Evolutionary conservation across 35 echinoderm and acorn worm species (phyloP).

Genomic region (Amphiura filiformis): DNA sequence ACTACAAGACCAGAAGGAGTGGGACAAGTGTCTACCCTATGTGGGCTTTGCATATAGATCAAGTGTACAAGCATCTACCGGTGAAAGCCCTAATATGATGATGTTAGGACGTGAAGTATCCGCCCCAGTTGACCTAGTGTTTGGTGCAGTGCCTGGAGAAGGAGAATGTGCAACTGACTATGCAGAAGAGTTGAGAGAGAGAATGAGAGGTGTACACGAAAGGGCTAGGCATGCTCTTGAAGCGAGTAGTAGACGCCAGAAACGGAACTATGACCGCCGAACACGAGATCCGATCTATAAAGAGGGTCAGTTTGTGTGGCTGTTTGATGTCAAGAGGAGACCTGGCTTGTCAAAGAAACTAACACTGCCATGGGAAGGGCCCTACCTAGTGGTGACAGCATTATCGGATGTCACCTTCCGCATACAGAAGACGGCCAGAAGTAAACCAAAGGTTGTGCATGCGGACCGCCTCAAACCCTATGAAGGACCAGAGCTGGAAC

Average conservation of each 20-base stretch:
- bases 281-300: background rate
- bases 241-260: conserved; percentile 28
- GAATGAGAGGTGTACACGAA: background rate
- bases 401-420: conserved; percentile 32
- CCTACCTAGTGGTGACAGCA: conserved; percentile 18
- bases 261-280: conserved; percentile 20
- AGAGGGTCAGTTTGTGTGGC: conserved; percentile 37
- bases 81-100: conserved; percentile 36
- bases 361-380: conserved; percentile 33
- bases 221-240: conserved; percentile 2
- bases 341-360: background rate
- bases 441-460: conserved; percentile 29
- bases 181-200: conserved; percentile 1
- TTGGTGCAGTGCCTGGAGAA: conserved; percentile 12
- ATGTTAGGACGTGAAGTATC: conserved; percentile 37
- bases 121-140: conserved; percentile 10
- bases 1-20: conserved; percentile 3
- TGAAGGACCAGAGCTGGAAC: background rate
- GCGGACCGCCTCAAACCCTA: conserved; percentile 30
- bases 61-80: conserved; percentile 33
- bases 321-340: background rate
- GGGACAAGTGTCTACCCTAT: conserved; percentile 29
- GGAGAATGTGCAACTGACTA: background rate
- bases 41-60: conserved; percentile 36
- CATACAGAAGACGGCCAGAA: conserved; percentile 3